Evolutionary conservation across 2,797 vertebrate species (phyloP).

Genomic region (Platyrinchus mystaceus): DNA sequence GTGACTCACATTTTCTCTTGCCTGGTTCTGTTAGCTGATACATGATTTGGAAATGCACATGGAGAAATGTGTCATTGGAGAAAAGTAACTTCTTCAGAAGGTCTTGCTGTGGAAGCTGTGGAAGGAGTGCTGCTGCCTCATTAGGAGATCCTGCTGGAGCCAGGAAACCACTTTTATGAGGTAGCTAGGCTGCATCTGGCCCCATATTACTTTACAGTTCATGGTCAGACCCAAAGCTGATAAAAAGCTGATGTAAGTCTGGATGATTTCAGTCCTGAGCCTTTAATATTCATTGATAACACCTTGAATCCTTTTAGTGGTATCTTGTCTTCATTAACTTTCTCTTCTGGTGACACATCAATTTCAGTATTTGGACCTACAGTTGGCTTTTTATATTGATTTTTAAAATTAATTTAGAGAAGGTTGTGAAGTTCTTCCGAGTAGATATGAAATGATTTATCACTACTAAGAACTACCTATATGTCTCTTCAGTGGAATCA

Average conservation of each 20-base stretch:
- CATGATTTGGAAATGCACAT: not conserved
- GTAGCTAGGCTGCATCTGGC: not conserved
- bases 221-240: not conserved
- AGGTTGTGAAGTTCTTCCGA: constrained; percentile 2
- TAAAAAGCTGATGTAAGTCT: not conserved
- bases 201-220: not conserved
- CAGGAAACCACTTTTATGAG: not conserved
- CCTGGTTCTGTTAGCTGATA: not conserved
- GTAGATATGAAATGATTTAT: constrained; percentile 15
- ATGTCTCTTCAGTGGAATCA: not conserved
- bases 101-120: not conserved
- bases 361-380: constrained; percentile 7
- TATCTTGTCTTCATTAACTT: constrained; percentile 37
- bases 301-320: not conserved
- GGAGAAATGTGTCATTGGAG: not conserved
- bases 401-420: constrained; percentile 1
- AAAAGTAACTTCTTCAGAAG: not conserved
- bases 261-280: not conserved
- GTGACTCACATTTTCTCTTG: not conserved
- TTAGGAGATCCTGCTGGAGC: not conserved
- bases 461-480: not conserved
- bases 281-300: not conserved
- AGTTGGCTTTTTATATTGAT: constrained; percentile 7
- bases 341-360: constrained; percentile 1
- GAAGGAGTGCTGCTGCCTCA: not conserved